Evolutionary conservation across 2,888 invertebrate species (phyloP).

Genomic region (Blera fallax): DNA sequence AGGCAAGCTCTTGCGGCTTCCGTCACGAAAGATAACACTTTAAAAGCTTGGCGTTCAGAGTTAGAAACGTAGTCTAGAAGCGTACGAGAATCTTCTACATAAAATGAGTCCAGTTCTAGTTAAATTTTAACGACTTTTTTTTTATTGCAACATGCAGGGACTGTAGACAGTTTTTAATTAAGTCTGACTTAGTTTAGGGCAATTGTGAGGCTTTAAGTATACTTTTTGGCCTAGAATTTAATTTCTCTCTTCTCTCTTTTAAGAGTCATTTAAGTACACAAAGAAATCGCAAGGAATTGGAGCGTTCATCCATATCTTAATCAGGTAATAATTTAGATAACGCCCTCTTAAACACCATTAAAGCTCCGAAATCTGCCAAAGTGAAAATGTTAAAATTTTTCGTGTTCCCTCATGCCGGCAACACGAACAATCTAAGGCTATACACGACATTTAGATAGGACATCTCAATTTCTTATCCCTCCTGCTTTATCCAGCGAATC

Average conservation of each 20-base stretch:
- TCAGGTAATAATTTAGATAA: conserved; percentile 64
- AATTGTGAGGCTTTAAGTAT: no score
- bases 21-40: no score
- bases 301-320: conserved; percentile 48
- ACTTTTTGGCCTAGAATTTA: no score
- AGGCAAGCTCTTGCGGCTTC: no score
- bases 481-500: conserved; percentile 17
- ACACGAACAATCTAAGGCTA: background rate
- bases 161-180: no score
- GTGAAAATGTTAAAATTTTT: conserved; percentile 44
- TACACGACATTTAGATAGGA: conserved; percentile 29
- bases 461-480: conserved; percentile 51
- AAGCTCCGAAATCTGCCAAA: conserved; percentile 45
- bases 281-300: conserved; percentile 2
- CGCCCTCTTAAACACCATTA: conserved; percentile 65
- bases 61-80: no score
- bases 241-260: background rate
- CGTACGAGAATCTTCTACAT: no score
- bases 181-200: no score
- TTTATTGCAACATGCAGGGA: no score
- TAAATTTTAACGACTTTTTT: no score
- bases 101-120: no score
- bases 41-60: no score
- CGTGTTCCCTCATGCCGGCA: background rate
- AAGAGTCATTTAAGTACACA: background rate